phyloP scores from a whole-genome alignment of 2,888 invertebrate genomes.

The Platypus cylindrus region DNA sequence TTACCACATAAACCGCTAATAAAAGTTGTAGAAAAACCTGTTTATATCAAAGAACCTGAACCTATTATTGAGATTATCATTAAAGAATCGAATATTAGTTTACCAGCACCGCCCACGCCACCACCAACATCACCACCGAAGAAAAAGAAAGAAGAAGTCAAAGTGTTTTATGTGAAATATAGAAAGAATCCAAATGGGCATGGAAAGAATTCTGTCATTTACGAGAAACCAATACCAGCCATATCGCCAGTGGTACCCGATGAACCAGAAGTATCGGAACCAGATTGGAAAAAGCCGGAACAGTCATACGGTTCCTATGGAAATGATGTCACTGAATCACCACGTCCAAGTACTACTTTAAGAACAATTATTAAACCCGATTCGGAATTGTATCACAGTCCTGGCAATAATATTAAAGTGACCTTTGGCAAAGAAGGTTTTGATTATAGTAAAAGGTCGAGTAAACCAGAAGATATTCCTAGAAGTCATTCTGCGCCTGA shows the following conservation, averaged over 20 bases:
- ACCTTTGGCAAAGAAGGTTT: slow-evolving; percentile 62
- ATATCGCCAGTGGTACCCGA: slow-evolving; percentile 53
- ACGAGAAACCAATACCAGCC: slow-evolving; percentile 71
- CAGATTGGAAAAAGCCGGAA: slow-evolving; percentile 36
- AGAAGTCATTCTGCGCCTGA: slow-evolving; percentile 15
- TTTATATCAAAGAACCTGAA: slow-evolving; percentile 61
- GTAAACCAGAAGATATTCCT: slow-evolving; percentile 35
- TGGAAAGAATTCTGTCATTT: slow-evolving; percentile 58
- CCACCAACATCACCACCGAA: slow-evolving; percentile 41
- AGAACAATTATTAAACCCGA: slow-evolving; percentile 78
- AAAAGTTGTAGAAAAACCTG: slow-evolving; percentile 28
- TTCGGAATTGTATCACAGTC: slow-evolving; percentile 70
- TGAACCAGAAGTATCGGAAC: slow-evolving; percentile 26
- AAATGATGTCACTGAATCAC: slow-evolving; percentile 25
- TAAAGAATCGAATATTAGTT: slow-evolving; percentile 73
- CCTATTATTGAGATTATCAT: slow-evolving; percentile 88
- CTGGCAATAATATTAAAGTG: slow-evolving; percentile 61
- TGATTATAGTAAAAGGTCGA: slow-evolving; percentile 36
- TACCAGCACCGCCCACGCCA: slow-evolving; percentile 50
- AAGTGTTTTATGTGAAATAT: slow-evolving; percentile 84
- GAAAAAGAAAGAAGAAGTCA: slow-evolving; percentile 69
- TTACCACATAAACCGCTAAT: slow-evolving; percentile 29
- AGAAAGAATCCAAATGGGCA: slow-evolving; percentile 67
- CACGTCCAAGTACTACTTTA: slow-evolving; percentile 62
- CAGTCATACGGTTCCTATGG: slow-evolving; percentile 24